Evolutionary conservation across 2,888 invertebrate genomes (phyloP).

Genomic region (Leucania comma): DNA sequence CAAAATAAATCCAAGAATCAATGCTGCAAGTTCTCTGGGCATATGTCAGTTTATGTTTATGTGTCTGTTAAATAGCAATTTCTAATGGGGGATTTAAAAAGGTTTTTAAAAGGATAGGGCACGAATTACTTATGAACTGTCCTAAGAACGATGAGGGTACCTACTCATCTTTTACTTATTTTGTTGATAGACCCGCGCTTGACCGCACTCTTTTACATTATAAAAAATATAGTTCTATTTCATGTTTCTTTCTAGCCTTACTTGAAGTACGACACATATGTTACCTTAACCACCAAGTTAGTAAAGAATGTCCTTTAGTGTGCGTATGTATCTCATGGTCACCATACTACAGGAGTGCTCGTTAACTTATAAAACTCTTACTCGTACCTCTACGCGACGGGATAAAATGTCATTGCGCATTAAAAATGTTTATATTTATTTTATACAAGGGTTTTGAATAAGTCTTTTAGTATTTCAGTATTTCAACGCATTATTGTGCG

Average conservation of each 20-base stretch:
- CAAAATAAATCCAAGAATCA: no score
- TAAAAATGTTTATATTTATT: not conserved
- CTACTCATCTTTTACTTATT: no score
- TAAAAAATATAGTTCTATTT: not conserved
- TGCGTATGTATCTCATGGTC: conserved; percentile 23
- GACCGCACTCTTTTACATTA: not conserved
- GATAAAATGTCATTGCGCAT: conserved; percentile 3
- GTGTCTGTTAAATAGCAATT: no score
- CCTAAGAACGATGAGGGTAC: no score
- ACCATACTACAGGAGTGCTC: conserved; percentile 36
- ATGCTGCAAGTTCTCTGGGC: no score
- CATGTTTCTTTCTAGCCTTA: not conserved
- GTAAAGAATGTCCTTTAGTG: not conserved
- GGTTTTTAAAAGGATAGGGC: no score
- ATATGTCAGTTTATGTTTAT: no score
- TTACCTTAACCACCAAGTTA: not conserved
- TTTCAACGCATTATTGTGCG: not conserved
- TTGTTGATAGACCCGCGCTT: no score
- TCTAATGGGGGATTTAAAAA: no score
- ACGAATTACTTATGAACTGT: no score
- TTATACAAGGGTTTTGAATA: not conserved
- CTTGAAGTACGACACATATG: not conserved
- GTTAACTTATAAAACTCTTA: conserved; percentile 44
- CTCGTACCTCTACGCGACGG: not conserved
- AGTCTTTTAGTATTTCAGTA: not conserved